These are phyloP conservation scores for Synchiropus splendidus DNA, from an alignment of 2,113 vertebrate species.

Conservation along the genomic window DNA sequence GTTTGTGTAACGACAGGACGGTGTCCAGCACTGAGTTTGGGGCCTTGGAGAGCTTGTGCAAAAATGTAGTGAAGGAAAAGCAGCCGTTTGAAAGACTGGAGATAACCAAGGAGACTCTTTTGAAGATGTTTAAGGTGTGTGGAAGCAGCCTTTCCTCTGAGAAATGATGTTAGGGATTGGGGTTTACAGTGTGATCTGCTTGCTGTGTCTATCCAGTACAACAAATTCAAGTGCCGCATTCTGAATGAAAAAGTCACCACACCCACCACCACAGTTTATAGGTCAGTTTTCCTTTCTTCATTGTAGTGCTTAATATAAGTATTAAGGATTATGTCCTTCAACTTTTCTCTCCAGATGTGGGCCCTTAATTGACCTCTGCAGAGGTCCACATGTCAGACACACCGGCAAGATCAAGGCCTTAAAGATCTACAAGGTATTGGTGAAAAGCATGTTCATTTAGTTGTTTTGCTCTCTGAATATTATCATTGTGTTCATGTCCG, in stretches of 20 bases:
- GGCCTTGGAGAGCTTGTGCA: conserved; percentile 83
- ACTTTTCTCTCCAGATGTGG: conserved; percentile 75
- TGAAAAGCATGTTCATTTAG: not conserved
- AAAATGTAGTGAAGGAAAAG: conserved; percentile 90
- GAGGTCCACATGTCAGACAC: conserved; percentile 92
- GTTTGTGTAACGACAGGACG: conserved; percentile 56
- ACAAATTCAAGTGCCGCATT: conserved; percentile 96
- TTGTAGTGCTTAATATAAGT: not conserved
- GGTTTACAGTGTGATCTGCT: not conserved
- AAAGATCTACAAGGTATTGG: conserved; percentile 90
- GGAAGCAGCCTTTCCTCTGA: not conserved
- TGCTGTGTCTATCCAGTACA: conserved; percentile 73
- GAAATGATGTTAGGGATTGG: not conserved
- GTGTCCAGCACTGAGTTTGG: conserved; percentile 91
- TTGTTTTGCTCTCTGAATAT: not conserved
- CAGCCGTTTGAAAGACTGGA: conserved; percentile 93
- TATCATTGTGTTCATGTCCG: not conserved
- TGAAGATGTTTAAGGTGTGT: conserved; percentile 95
- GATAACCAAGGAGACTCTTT: conserved; percentile 85
- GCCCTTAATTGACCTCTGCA: conserved; percentile 90
- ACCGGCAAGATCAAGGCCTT: conserved; percentile 93
- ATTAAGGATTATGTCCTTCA: not conserved
- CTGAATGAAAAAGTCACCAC: conserved; percentile 94
- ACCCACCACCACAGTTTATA: conserved; percentile 93
- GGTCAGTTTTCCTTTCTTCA: conserved; percentile 54